phyloP scores from a whole-genome alignment of 2,797 vertebrate species.

The Scleropages formosus region DNA sequence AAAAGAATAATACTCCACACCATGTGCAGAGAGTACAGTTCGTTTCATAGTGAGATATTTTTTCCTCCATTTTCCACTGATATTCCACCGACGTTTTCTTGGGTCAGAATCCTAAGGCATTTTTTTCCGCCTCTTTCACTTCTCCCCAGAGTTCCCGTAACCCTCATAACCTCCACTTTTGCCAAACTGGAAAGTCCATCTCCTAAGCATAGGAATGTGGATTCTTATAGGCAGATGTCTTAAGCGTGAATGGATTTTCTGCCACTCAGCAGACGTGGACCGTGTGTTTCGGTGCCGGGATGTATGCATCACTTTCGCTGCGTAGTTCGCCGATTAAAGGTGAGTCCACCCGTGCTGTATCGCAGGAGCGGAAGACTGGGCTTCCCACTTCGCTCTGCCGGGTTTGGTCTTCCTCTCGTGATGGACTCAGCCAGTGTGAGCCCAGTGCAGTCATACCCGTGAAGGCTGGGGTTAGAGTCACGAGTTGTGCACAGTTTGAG shows the following conservation, averaged over 20 bases:
- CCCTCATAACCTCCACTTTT: slow-evolving; percentile 18
- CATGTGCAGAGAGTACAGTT: slow-evolving; percentile 27
- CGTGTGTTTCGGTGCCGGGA: background rate
- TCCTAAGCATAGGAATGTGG: background rate
- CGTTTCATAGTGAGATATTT: slow-evolving; percentile 6
- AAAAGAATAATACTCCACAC: slow-evolving; percentile 22
- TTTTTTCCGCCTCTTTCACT: slow-evolving; percentile 3
- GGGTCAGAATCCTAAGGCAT: slow-evolving; percentile 21
- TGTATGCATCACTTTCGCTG: slow-evolving; percentile 14
- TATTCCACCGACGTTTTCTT: background rate
- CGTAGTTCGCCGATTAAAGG: background rate
- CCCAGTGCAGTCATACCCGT: background rate
- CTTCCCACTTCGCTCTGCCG: slow-evolving; percentile 7
- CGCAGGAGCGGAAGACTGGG: background rate
- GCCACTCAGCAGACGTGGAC: background rate
- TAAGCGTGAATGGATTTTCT: slow-evolving; percentile 7
- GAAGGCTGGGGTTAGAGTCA: background rate
- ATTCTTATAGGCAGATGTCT: background rate
- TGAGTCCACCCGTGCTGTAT: background rate
- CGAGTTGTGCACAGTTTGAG: background rate
- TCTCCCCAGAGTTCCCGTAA: slow-evolving; percentile 2
- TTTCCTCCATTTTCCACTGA: background rate
- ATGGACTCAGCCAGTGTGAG: too few relatives aligned
- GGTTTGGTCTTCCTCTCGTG: background rate
- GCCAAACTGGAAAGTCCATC: slow-evolving; percentile 11